A percentile compares a stretch with the other conserved stretches of the same genome.
These are phyloP conservation scores for Pentamera pediparva DNA, from an alignment of 53 echinoderm and acorn worm genomes.

Conservation along the genomic window DNA sequence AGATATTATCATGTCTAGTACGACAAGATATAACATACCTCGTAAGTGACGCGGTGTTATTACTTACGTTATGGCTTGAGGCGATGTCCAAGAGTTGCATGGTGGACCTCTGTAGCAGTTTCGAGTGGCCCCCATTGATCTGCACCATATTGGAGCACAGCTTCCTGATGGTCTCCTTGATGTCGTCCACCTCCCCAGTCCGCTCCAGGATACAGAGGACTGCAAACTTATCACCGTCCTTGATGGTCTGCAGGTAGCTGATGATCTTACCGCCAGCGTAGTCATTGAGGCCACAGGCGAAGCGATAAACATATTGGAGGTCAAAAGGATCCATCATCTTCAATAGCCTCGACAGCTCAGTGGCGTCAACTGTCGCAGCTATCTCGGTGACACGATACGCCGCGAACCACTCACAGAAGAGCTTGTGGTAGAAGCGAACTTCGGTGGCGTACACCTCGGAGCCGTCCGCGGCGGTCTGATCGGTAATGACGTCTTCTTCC, in stretches of 20 bases:
- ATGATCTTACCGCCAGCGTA: background rate
- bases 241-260: background rate
- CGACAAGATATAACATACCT: too few species aligned
- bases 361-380: background rate
- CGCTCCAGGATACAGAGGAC: constrained; percentile 18
- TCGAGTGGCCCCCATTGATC: background rate
- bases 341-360: background rate
- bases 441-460: background rate
- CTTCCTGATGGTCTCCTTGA: background rate
- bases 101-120: constrained; percentile 15
- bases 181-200: background rate
- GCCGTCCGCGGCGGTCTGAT: background rate
- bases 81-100: background rate
- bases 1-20: too few species aligned
- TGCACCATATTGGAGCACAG: background rate
- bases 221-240: constrained; percentile 16
- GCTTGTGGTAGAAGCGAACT: constrained; percentile 4
- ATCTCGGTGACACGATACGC: background rate
- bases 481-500: background rate
- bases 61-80: background rate
- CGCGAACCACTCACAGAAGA: constrained; percentile 14
- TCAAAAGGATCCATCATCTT: constrained; percentile 11
- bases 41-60: too few species aligned
- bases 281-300: constrained; percentile 13
- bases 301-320: constrained; percentile 12